phyloP scores from a whole-genome alignment of 1,140 invertebrate species.

The Aleiodes sp. region DNA sequence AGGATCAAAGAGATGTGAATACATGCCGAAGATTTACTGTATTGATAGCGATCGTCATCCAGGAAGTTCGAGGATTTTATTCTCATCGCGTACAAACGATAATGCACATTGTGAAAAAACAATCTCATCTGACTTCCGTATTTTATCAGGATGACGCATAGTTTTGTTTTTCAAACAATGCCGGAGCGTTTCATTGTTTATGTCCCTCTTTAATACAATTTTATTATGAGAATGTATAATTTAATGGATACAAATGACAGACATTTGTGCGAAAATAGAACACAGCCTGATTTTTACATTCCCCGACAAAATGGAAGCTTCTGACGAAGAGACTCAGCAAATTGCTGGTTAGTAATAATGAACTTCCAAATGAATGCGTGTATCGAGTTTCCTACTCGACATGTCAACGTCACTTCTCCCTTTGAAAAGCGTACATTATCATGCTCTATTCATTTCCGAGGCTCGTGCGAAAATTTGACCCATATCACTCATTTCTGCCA shows the following conservation, averaged over 20 bases:
- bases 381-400: conserved; percentile 17
- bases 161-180: no score
- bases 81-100: neutral
- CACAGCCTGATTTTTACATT: no score
- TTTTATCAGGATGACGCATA: neutral
- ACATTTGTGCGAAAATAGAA: no score
- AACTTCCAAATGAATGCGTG: conserved; percentile 25
- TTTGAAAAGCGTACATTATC: conserved; percentile 20
- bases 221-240: no score
- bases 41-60: neutral
- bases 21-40: neutral
- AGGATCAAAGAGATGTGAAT: neutral
- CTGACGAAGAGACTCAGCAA: neutral
- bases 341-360: conserved; percentile 16
- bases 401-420: neutral
- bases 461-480: no score
- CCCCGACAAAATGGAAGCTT: conserved; percentile 24
- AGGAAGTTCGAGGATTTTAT: neutral
- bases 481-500: no score
- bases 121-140: neutral
- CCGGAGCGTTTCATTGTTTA: no score
- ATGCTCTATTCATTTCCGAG: neutral
- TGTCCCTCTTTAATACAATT: no score
- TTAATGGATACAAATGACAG: no score
- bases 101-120: neutral